Conservation (phyloP, 2,113 vertebrate genomes). For the Semnornis frantzii region DNA sequence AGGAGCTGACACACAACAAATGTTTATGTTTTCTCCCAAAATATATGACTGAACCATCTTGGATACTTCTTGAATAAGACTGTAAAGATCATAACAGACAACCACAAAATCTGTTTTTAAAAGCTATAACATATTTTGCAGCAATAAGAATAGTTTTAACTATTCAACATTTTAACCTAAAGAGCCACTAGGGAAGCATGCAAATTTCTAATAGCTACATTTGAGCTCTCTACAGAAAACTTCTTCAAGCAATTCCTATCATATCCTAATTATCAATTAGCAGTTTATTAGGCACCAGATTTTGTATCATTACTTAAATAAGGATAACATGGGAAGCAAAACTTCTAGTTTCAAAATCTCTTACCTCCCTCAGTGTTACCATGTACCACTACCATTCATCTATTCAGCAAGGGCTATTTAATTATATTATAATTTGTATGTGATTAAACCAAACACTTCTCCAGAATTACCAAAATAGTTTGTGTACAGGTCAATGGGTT, state of each 20-base stretch:
- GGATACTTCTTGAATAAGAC: constrained; percentile 9
- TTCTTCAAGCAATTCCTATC: background rate
- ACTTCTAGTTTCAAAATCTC: background rate
- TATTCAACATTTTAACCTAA: constrained; percentile 1
- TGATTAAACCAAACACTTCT: background rate
- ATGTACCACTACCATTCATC: background rate
- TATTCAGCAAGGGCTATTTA: constrained; percentile 5
- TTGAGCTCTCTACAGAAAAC: background rate
- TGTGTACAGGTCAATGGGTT: background rate
- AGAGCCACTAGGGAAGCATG: background rate
- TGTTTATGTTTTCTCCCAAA: constrained; percentile 10
- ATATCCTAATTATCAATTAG: background rate
- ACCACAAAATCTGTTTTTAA: constrained; percentile 30
- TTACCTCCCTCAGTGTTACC: background rate
- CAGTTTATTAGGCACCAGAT: constrained; percentile 26
- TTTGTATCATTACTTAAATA: background rate
- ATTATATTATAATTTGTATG: background rate
- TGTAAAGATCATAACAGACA: constrained; percentile 11
- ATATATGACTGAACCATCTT: constrained; percentile 20
- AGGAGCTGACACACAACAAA: constrained; percentile 48
- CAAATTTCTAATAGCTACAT: constrained; percentile 1
- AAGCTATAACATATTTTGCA: background rate
- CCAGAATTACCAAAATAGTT: constrained; percentile 6
- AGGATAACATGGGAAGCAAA: background rate
- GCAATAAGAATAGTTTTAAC: constrained; percentile 18